Base-by-base conservation (phyloP, 2,113 vertebrate genomes). In the Ptilorrhoa leucosticta region DNA sequence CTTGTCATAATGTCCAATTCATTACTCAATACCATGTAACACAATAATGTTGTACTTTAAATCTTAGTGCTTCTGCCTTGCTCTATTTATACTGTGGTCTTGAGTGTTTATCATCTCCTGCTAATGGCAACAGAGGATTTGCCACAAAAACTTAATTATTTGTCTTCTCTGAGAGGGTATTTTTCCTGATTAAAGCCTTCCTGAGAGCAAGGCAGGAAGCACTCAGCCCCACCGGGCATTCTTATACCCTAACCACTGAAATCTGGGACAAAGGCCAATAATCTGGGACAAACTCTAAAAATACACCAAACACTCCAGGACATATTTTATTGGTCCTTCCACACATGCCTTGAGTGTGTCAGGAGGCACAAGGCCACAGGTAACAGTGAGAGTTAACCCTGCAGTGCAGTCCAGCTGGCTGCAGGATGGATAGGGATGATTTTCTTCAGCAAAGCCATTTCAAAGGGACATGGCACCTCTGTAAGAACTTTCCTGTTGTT, bases 281-380 rank as follows among this genome's bases (percentile, higher is more conserved):
- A 97, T 93, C 64, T 82, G 90, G 96, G 90, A 90, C 94, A 89
- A 93, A 88, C 56, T 76, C 96, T 96, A 97, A 95, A 97, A 95
- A 96, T 97, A 96, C 60, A 95, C 69, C 48, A 42, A 90, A 78
- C 56, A 28, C 79, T 83, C 75, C 79, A 48, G 92, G 90, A 92
- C 12, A 13, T 68, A n/a, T 87, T 94, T 84, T 90, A 92, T 53
- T 75, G 83, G 93, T 64, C 65, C 86, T 87, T 87, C 92, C 73
- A 68, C 33, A 78, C 61, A 13, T 45, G 85, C 68, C 72, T 51
- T 15, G 66, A 93, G 60, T 8, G 40, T 48, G 64, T 77, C 8
- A 3, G 93, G 57, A 93, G 56, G 76, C 90, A 94, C 17, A 33
- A 84, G 76, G 71, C 83, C 86, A 68, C 94, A 93, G 65, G 88